phyloP scores from a whole-genome alignment of 2,113 vertebrate genomes.

The Empidonax alnorum region DNA sequence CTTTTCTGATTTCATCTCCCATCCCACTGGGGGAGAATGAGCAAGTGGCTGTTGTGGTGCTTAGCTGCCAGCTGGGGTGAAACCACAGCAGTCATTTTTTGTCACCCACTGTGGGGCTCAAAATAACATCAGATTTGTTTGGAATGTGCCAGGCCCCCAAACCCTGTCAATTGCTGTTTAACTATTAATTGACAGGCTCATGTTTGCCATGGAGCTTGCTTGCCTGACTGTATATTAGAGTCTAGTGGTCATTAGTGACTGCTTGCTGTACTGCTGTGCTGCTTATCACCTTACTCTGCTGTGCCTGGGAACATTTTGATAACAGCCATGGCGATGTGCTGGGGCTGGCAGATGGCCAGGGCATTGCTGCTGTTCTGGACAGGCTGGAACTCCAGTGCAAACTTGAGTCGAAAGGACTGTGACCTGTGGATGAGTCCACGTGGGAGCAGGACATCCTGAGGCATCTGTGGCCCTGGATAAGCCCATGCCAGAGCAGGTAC shows the following conservation, averaged over 20 bases:
- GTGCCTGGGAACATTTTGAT: not conserved
- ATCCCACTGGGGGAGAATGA: not conserved
- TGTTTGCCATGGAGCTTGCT: not conserved
- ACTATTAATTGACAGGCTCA: not conserved
- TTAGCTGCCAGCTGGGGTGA: not conserved
- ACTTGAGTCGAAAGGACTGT: not conserved
- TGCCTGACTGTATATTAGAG: not conserved
- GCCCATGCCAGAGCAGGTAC: not conserved
- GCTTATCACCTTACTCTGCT: not conserved
- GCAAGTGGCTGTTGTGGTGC: not conserved
- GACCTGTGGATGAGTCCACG: not conserved
- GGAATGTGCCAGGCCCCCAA: not conserved
- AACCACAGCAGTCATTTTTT: not conserved
- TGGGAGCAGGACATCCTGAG: not conserved
- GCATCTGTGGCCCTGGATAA: not conserved
- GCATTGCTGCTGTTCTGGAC: not conserved
- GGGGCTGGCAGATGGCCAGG: not conserved
- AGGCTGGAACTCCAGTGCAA: not conserved
- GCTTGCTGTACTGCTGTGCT: not conserved
- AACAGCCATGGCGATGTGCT: not conserved
- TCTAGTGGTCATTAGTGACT: not conserved
- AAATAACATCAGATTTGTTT: not conserved
- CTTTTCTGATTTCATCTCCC: not conserved
- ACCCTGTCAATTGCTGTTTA: not conserved
- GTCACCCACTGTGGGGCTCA: fast-evolving